Conservation (phyloP, 2,113 vertebrate genomes). For the Myotis davidii region DNA sequence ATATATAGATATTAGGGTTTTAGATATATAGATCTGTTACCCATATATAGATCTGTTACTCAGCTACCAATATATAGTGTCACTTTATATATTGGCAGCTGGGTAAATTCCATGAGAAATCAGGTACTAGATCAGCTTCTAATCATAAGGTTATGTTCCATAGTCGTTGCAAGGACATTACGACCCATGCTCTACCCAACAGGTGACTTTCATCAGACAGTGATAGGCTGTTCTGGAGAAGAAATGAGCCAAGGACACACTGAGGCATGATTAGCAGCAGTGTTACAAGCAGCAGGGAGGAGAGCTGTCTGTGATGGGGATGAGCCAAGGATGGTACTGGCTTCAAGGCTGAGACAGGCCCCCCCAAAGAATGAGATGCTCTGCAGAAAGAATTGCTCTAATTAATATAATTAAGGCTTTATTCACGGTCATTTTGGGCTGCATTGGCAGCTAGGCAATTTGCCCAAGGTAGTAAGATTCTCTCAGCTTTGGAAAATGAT, state of each 20-base stretch:
- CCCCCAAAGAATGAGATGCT: background rate
- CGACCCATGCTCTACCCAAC: background rate
- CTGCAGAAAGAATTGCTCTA: conserved; percentile 53
- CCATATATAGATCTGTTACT: background rate
- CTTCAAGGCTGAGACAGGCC: background rate
- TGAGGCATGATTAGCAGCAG: background rate
- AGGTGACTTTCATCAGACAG: background rate
- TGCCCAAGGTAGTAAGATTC: background rate
- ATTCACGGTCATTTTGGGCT: conserved; percentile 36
- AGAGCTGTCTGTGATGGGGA: background rate
- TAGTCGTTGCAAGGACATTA: background rate
- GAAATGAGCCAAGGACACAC: background rate
- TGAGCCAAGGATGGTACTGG: background rate
- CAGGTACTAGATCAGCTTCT: background rate
- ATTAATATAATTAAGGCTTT: conserved; percentile 61
- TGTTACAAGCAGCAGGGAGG: background rate
- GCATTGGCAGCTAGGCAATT: background rate
- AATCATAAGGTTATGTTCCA: background rate
- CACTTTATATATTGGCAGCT: background rate
- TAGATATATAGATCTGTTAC: background rate
- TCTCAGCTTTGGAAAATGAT: conserved; percentile 40
- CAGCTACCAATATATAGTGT: no score
- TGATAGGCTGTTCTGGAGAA: background rate
- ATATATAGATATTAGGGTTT: no score
- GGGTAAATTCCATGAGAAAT: background rate